Percentiles rank a stretch among this genome's conserved stretches.
phyloP scores from a whole-genome alignment of 2,888 invertebrate genomes.

The Ptilodon capucinus region DNA sequence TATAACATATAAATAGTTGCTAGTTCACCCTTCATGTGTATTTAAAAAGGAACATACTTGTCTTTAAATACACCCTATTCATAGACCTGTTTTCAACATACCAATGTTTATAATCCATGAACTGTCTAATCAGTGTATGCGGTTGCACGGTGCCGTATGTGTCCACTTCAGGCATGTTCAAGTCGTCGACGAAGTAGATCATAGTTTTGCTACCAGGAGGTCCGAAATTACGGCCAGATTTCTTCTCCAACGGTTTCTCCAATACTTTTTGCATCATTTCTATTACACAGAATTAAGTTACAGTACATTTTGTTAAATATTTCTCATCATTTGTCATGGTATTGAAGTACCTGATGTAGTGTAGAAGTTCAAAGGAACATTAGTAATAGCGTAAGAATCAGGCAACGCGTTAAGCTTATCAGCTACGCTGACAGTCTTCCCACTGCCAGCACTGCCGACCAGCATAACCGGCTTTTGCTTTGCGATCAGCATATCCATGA shows the following conservation, averaged over 20 bases:
- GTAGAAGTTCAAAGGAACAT: constrained; percentile 97
- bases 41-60: too few relatives aligned
- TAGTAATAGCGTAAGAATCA: constrained; percentile 91
- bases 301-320: not conserved
- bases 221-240: constrained; percentile 96
- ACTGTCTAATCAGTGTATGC: constrained; percentile 95
- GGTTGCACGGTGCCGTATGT: constrained; percentile 97
- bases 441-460: constrained; percentile 94
- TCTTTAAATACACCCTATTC: not conserved
- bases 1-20: constrained; percentile 34
- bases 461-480: constrained; percentile 94
- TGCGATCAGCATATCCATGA: constrained; percentile 91
- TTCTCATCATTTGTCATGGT: not conserved
- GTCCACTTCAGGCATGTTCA: constrained; percentile 99
- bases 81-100: constrained; percentile 58
- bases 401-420: constrained; percentile 90
- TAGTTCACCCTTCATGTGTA: not conserved
- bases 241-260: constrained; percentile 96
- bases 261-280: constrained; percentile 94
- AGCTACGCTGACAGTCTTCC: constrained; percentile 95
- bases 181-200: constrained; percentile 97
- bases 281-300: constrained; percentile 27
- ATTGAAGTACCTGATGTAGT: constrained; percentile 90
- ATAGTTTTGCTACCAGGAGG: constrained; percentile 96
- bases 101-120: constrained; percentile 97